phyloP scores from a whole-genome alignment of 2,797 vertebrate species.

The Myotis planiceps region DNA sequence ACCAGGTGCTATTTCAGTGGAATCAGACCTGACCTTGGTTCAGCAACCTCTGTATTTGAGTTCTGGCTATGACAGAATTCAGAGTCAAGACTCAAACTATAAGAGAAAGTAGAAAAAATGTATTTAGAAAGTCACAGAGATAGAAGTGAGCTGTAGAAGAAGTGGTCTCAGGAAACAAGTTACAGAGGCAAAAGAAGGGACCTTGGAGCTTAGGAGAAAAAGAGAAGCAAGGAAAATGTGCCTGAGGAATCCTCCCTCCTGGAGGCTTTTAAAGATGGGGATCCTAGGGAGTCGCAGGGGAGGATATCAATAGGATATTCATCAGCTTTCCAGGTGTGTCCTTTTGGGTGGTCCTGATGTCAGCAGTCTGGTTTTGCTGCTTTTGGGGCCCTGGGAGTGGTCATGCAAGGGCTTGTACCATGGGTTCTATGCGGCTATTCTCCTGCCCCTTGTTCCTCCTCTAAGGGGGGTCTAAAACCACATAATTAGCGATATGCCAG shows the following conservation, averaged over 20 bases:
- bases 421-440: background rate
- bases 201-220: background rate
- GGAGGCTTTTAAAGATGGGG: background rate
- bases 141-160: background rate
- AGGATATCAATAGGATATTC: background rate
- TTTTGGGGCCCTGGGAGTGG: background rate
- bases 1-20: background rate
- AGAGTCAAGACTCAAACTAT: background rate
- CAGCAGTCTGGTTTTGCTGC: background rate
- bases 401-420: background rate
- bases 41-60: background rate
- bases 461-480: background rate
- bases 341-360: background rate
- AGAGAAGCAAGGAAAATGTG: background rate
- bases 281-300: background rate
- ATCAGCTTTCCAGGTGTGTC: background rate
- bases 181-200: background rate
- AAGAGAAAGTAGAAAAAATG: background rate
- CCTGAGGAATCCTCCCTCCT: background rate
- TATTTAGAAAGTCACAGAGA: background rate
- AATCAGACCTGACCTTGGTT: background rate
- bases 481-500: background rate
- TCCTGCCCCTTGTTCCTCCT: background rate
- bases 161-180: background rate
- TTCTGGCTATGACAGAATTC: background rate